Evolutionary conservation across 2,113 vertebrate genomes (phyloP).

Genomic region (Solenodon paradoxus): DNA sequence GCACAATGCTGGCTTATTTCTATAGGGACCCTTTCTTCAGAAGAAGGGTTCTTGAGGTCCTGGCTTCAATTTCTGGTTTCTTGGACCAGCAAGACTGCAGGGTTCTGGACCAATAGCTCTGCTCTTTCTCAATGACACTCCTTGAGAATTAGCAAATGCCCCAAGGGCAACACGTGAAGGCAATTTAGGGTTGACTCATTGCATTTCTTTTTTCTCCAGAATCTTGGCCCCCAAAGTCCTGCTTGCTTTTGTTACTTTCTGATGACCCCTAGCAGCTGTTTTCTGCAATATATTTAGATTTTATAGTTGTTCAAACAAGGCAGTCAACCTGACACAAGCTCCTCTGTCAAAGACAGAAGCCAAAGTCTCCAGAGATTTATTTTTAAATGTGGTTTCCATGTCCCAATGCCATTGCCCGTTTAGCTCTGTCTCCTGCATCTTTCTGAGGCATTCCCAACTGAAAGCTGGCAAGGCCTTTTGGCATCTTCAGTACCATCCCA

Average conservation of each 20-base stretch:
- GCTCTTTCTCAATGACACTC: background rate
- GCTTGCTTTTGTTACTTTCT: slow-evolving; percentile 45
- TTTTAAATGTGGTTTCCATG: slow-evolving; percentile 60
- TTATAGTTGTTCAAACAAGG: slow-evolving; percentile 67
- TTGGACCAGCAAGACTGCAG: background rate
- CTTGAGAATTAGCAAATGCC: background rate
- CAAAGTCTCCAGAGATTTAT: slow-evolving; percentile 63
- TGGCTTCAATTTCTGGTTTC: background rate
- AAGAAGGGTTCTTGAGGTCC: background rate
- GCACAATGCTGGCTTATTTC: background rate
- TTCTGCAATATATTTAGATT: slow-evolving; percentile 68
- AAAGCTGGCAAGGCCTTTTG: background rate
- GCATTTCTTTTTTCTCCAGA: slow-evolving; percentile 17
- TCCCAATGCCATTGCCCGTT: slow-evolving; percentile 1
- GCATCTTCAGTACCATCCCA: background rate
- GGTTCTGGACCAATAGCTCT: background rate
- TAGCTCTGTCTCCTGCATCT: slow-evolving; percentile 7
- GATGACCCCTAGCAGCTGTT: slow-evolving; percentile 63
- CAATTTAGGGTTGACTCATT: background rate
- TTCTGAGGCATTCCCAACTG: background rate
- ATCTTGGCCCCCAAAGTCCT: slow-evolving; percentile 45
- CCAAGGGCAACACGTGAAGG: background rate
- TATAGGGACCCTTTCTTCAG: background rate
- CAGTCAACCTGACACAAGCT: slow-evolving; percentile 59
- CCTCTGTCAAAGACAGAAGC: slow-evolving; percentile 63